phyloP scores from a whole-genome alignment of 2,888 invertebrate species.

The Tetragnatha montana region DNA sequence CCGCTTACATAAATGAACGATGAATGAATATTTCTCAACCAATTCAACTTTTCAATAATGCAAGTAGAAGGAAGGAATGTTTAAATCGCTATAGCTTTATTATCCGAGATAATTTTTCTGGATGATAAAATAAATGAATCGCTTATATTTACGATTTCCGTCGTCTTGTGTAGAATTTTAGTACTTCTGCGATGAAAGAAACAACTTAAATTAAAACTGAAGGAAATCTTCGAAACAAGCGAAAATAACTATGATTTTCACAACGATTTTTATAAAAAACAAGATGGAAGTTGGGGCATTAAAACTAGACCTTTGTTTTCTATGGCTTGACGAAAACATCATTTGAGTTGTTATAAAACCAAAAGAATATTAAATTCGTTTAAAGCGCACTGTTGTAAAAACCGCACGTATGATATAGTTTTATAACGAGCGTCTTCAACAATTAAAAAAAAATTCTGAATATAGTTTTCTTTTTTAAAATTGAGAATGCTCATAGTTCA shows the following conservation, averaged over 20 bases:
- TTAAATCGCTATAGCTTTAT: background rate
- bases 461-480: no score
- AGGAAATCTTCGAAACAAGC: background rate
- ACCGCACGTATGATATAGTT: no score
- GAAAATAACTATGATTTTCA: background rate
- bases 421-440: no score
- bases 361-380: no score
- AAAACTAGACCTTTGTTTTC: no score
- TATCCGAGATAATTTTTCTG: background rate
- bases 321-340: no score
- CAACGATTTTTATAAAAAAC: no score
- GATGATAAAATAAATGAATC: background rate
- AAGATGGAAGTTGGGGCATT: no score
- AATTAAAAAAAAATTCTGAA: no score
- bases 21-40: background rate
- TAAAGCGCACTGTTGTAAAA: no score
- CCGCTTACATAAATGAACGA: background rate
- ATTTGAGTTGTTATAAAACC: no score
- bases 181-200: background rate
- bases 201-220: background rate
- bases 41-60: background rate
- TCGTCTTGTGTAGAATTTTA: background rate
- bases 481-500: no score
- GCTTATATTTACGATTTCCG: background rate
- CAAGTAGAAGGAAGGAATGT: background rate